These are phyloP conservation scores for Petrocephalus microphthalmus DNA, from an alignment of 2,113 vertebrate genomes.

Conservation along the genomic window DNA sequence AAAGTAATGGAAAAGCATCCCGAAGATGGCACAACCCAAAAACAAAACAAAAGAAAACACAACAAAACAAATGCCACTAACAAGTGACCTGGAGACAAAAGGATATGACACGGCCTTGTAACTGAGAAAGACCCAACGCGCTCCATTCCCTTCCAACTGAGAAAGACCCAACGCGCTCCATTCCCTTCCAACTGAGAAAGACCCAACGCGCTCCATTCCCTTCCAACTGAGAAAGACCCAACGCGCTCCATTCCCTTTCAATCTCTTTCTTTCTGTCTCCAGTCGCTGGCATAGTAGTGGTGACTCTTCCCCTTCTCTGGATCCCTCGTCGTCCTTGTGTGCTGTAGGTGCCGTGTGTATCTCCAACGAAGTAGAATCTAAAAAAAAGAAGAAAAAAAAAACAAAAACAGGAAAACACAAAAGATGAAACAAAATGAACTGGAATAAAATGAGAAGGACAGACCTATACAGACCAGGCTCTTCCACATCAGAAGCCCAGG, in stretches of 20 bases:
- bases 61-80: not conserved
- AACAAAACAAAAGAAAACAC: not conserved
- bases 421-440: constrained; percentile 39
- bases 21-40: not conserved
- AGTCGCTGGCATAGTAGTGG: constrained; percentile 56
- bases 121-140: not conserved
- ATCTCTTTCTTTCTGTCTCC: constrained; percentile 37
- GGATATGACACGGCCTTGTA: not conserved
- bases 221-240: not conserved
- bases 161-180: not conserved
- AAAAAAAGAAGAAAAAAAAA: constrained; percentile 24
- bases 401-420: constrained; percentile 29
- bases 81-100: not conserved
- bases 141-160: not conserved
- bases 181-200: not conserved
- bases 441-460: constrained; percentile 42
- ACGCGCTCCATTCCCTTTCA: not conserved
- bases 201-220: not conserved
- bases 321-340: constrained; percentile 49
- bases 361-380: constrained; percentile 41
- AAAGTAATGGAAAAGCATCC: not conserved
- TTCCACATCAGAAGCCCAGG: constrained; percentile 23
- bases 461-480: constrained; percentile 23
- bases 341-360: constrained; percentile 66
- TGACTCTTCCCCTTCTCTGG: constrained; percentile 41